Evolutionary conservation across 2,888 invertebrate species (phyloP).

Genomic region (Masnerella sp.): DNA sequence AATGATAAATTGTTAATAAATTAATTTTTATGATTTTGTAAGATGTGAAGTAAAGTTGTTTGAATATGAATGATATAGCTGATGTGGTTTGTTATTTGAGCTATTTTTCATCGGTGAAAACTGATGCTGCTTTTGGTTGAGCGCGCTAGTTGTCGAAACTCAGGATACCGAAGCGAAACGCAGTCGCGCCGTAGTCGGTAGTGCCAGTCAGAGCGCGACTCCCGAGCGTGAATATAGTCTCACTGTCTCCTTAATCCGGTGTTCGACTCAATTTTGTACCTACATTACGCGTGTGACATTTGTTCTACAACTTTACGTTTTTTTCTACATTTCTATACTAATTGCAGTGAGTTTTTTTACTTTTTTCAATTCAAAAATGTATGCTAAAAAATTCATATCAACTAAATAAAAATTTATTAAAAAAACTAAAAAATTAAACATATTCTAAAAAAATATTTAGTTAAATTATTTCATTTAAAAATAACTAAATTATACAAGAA

Average conservation of each 20-base stretch:
- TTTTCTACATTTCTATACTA: no score
- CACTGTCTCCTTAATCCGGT: constrained; percentile 13
- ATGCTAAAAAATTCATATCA: no score
- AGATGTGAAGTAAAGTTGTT: background rate
- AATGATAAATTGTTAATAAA: no score
- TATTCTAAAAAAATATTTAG: no score
- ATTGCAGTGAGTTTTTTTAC: background rate
- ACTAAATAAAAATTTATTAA: no score
- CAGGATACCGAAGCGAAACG: constrained; percentile 51
- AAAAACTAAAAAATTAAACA: no score
- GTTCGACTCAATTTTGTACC: background rate
- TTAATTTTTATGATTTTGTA: no score
- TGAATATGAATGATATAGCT: constrained; percentile 6
- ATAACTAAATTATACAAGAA: background rate
- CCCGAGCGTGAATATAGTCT: constrained; percentile 40
- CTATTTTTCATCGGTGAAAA: constrained; percentile 35
- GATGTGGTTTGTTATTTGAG: no score
- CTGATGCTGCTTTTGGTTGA: constrained; percentile 38
- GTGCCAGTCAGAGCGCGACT: constrained; percentile 59
- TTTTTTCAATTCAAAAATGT: no score
- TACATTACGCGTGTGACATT: constrained; percentile 8
- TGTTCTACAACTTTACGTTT: background rate
- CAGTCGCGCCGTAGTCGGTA: constrained; percentile 15
- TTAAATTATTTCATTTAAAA: background rate
- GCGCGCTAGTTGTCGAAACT: constrained; percentile 44